Evolutionary conservation across 2,797 vertebrate genomes (phyloP).

Genomic region (Gallirallus australis): DNA sequence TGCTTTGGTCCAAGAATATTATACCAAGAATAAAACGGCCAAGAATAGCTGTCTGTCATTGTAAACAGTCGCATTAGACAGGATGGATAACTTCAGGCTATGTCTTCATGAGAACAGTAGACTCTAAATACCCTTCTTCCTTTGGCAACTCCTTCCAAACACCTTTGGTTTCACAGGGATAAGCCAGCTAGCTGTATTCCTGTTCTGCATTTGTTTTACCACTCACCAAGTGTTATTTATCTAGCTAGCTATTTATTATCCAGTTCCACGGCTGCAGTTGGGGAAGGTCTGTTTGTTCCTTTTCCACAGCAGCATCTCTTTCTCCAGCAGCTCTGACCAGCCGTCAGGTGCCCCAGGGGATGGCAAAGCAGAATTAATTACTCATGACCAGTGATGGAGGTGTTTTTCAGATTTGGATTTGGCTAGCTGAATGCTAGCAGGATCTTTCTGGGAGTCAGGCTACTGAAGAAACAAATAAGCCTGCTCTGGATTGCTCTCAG

Average conservation of each 20-base stretch:
- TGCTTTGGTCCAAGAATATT: conserved; percentile 14
- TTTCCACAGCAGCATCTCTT: conserved; percentile 28
- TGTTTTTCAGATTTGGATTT: conserved; percentile 48
- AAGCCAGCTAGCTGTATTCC: neutral
- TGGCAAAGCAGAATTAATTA: conserved; percentile 63
- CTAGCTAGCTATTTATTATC: conserved; percentile 36
- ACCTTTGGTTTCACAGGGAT: conserved; percentile 27
- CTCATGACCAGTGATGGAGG: conserved; percentile 47
- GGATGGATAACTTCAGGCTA: conserved; percentile 37
- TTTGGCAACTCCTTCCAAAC: conserved; percentile 13
- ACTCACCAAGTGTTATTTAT: conserved; percentile 29
- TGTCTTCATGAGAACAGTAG: neutral
- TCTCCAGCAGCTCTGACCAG: conserved; percentile 7
- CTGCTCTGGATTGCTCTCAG: conserved; percentile 15
- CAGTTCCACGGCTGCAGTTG: conserved; percentile 15
- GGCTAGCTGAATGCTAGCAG: conserved; percentile 5
- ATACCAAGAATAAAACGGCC: neutral
- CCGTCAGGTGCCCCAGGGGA: conserved; percentile 49
- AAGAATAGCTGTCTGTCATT: conserved; percentile 12
- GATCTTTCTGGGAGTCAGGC: neutral
- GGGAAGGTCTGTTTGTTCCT: conserved; percentile 38
- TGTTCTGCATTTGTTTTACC: conserved; percentile 43
- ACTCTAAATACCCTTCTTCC: neutral
- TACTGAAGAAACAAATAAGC: neutral
- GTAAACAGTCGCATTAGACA: neutral